Evolutionary conservation across 2,888 invertebrate genomes (phyloP), one percentile per base, ranked within the genome.

Genomic region (Coremacera marginata): DNA sequence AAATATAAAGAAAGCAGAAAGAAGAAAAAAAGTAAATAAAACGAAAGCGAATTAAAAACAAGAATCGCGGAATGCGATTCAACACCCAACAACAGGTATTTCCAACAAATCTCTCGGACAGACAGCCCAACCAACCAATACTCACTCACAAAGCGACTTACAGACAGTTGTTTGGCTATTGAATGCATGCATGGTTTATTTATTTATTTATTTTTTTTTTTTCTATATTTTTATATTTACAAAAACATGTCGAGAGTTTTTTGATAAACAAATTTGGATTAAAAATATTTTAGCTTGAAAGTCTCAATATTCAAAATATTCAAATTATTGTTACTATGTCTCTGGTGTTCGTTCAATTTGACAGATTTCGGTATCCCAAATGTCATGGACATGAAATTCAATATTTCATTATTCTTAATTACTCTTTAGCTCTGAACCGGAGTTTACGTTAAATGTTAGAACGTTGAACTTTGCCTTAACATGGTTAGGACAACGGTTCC

Each of bases 21-120:
- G n/a, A n/a, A n/a, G n/a, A n/a, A n/a, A n/a, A n/a, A 19, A 57
- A 55, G 5, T 44, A 49, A 51, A 70, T 51, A 52, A 57, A 60
- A 60, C 60, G 71, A 57, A 71, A 71, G 60, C 71, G 60, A 60
- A 71, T 52, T 37, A 60, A 60, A 57, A 57, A 60, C 60, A 71
- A 71, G 25, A 51, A 51, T 51, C 27, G 68, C 68, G 51, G 51
- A 70, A 70, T 70, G 49, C 70, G 49, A 70, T 52, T 70, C 52
- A 70, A 70, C 51, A 19, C 49, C 22, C n/a, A 49, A 22, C 22
- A 70, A 70, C 70, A 70, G 70, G 70, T 70, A 70, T 70, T 51
- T 22, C 8, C 37, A 31, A 51, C 70, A 31, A 19, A 71, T 31
- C 11, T 65, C 34, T 37, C 31, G 16, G 37, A 52, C 57, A 19